Evolutionary conservation across 2,113 vertebrate species (phyloP).

Genomic region (Nothocercus nigrocapillus): DNA sequence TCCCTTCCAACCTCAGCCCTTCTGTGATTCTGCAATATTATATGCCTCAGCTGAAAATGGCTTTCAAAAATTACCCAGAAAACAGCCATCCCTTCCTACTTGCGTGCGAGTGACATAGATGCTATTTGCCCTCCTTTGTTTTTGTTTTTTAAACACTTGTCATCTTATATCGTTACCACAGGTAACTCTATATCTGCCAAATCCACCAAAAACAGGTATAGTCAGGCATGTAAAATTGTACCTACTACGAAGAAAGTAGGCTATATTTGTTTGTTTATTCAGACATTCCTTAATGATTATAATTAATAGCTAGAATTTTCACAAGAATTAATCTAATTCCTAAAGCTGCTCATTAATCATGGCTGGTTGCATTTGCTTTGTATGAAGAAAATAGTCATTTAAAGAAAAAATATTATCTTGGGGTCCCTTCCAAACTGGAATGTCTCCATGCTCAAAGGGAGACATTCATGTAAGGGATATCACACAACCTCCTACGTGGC

Average conservation of each 20-base stretch:
- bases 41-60: not conserved
- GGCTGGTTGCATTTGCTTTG: not conserved
- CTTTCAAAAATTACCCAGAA: not conserved
- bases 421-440: not conserved
- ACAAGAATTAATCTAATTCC: constrained; percentile 10
- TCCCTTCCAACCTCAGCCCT: too few species aligned
- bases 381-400: not conserved
- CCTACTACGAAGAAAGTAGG: not conserved
- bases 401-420: not conserved
- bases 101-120: not conserved
- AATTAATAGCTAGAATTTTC: constrained; percentile 14
- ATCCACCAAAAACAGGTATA: not conserved
- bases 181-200: not conserved
- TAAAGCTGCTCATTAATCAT: constrained; percentile 36
- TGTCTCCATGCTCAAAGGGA: not conserved
- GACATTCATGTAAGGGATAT: not conserved
- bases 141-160: not conserved
- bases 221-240: not conserved
- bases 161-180: not conserved
- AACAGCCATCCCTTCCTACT: not conserved
- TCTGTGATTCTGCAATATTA: too few species aligned
- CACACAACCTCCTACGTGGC: not conserved
- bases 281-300: constrained; percentile 48
- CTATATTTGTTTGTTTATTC: constrained; percentile 39
- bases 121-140: not conserved